Evolutionary conservation across 2,888 invertebrate genomes (phyloP), one percentile per base, ranked within the genome.

Genomic region (Apoda limacodes): DNA sequence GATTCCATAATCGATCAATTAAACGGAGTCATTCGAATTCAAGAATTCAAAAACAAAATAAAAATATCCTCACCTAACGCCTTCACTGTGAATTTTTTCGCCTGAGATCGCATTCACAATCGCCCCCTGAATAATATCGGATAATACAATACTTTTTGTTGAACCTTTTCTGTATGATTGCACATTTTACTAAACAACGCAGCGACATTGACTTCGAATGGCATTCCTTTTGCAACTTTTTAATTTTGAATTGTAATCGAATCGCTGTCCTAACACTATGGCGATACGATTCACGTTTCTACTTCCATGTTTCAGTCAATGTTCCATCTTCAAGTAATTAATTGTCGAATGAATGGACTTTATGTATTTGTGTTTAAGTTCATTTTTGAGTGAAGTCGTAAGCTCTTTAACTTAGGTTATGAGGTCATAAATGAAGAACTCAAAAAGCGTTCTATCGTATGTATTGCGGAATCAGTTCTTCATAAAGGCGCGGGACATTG

Each of bases 151-250:
- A 64, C 66, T 21, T 28, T 69, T 64, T 64, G 57, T 55, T 47
- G 42, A 46, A 52, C 55, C 52, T 60, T 64, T 69, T 70, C 71
- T 69, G 58, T 72, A 65, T 60, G 64, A 69, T 64, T 72, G 68
- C 74, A 69, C 69, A 70, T 67, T 71, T 68, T 56, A 61, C 68
- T 67, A 70, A 70, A 67, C 68, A 69, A 60, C 60, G 45, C 48
- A 43, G 44, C 48, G 41, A 43, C 50, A 46, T 43, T 47, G 47
- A 46, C 48, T 52, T 30, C 46, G 46, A 52, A 52, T 56, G 48
- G 47, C 56, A 67, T 65, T 68, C 60, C 56, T 46, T 45, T 42
- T 33, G 32, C 32, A 35, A 34, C 35, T 48, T 48, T 41, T 50
- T 52, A 49, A 55, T 51, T 51, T 42, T 27, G 27, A 19, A 28